These are phyloP conservation scores for Lagopus leucura DNA, from an alignment of 2,113 vertebrate genomes.

Conservation along the genomic window DNA sequence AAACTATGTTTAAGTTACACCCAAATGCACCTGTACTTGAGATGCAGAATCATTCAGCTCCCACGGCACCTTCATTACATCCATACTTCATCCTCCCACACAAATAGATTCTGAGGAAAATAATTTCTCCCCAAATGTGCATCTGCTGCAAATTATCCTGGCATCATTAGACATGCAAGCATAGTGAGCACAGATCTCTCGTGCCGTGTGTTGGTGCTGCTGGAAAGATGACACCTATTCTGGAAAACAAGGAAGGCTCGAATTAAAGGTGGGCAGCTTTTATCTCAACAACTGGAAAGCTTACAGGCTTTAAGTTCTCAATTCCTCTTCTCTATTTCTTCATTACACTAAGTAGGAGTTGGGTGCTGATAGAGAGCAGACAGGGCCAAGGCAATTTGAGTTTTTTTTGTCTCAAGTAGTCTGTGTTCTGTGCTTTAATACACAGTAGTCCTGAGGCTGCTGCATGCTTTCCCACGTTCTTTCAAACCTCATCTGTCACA, in stretches of 20 bases:
- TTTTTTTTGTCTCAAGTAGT: neutral
- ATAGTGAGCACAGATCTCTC: conserved; percentile 37
- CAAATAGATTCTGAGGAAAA: conserved; percentile 64
- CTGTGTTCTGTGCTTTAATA: neutral
- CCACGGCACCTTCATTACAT: conserved; percentile 62
- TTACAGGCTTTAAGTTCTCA: no score
- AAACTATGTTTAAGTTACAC: conserved; percentile 74
- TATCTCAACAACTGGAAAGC: no score
- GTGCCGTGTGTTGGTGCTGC: neutral
- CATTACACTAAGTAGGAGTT: neutral
- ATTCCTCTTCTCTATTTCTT: neutral
- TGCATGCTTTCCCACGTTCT: neutral
- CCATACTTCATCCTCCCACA: conserved; percentile 68
- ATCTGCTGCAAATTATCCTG: conserved; percentile 58
- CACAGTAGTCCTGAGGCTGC: conserved; percentile 11
- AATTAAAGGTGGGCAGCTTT: neutral
- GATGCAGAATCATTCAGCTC: conserved; percentile 66
- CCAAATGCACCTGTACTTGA: conserved; percentile 70
- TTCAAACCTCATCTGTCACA: conserved; percentile 33
- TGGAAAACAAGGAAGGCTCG: conserved; percentile 36
- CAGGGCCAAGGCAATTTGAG: neutral
- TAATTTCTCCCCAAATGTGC: conserved; percentile 69
- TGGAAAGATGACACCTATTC: conserved; percentile 46
- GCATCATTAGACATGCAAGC: conserved; percentile 55
- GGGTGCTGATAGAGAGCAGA: neutral